phyloP scores from a whole-genome alignment of 1,140 invertebrate genomes.

The Brachionus rubens region DNA sequence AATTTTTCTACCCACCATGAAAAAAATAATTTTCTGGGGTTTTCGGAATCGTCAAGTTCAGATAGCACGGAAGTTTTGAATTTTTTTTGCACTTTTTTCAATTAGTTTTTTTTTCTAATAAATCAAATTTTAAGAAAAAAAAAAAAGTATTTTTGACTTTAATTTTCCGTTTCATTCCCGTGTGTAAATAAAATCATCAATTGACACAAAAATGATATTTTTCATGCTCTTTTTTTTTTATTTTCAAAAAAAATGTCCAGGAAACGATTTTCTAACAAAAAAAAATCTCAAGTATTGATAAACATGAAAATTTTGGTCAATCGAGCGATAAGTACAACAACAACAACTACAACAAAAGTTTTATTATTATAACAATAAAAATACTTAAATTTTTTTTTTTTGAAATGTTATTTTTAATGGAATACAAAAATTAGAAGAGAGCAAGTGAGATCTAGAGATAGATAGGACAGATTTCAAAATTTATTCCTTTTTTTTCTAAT shows the following conservation, averaged over 20 bases:
- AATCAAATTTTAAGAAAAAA: too few species aligned
- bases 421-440: conserved; percentile 28
- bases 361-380: neutral
- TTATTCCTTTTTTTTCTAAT: conserved; percentile 43
- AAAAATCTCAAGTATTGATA: conserved; percentile 9
- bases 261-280: neutral
- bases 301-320: conserved; percentile 39
- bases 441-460: neutral
- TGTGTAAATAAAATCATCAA: too few species aligned
- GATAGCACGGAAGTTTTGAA: too few species aligned
- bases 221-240: conserved; percentile 10
- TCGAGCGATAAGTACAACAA: conserved; percentile 35
- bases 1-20: too few species aligned
- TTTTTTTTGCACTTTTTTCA: too few species aligned
- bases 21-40: too few species aligned
- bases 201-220: too few species aligned
- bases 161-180: too few species aligned
- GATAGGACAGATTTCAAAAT: conserved; percentile 32
- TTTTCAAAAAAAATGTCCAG: conserved; percentile 12
- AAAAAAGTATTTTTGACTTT: too few species aligned
- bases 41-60: too few species aligned
- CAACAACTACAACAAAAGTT: neutral
- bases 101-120: too few species aligned
- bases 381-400: conserved; percentile 20
- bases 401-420: conserved; percentile 20